Conservation (phyloP, 2,797 vertebrate species). For the Apogon hyalosoma region DNA sequence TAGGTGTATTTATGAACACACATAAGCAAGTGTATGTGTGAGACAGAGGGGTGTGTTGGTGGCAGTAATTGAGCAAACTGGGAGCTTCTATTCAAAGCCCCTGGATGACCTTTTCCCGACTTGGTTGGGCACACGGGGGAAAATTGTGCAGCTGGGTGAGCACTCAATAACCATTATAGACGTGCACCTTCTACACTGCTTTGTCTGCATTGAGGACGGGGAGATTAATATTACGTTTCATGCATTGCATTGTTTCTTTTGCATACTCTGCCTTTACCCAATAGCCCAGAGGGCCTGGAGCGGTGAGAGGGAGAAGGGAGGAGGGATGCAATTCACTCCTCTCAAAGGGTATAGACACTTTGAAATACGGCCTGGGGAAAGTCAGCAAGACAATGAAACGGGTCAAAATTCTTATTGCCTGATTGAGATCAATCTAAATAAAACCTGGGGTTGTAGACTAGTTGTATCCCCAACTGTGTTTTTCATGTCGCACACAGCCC, state of each 20-base stretch:
- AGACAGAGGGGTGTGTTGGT: constrained; percentile 17
- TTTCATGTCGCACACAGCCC: constrained; percentile 75
- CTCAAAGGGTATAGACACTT: constrained; percentile 77
- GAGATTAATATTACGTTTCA: constrained; percentile 86
- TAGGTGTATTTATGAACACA: neutral
- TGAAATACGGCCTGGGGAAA: constrained; percentile 81
- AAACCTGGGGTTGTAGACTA: constrained; percentile 76
- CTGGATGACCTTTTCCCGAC: constrained; percentile 75
- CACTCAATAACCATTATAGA: constrained; percentile 79
- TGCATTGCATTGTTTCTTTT: constrained; percentile 81
- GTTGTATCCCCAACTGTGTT: constrained; percentile 83
- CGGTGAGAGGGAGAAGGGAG: constrained; percentile 26
- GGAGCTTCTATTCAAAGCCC: constrained; percentile 68
- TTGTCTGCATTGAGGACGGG: constrained; percentile 76
- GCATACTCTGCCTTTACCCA: constrained; percentile 73
- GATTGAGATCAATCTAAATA: constrained; percentile 83
- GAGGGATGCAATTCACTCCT: constrained; percentile 64
- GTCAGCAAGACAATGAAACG: constrained; percentile 75
- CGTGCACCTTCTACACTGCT: constrained; percentile 73
- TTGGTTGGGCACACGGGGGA: constrained; percentile 67
- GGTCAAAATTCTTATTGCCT: constrained; percentile 81
- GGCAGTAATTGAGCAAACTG: constrained; percentile 74
- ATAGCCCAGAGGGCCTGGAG: constrained; percentile 64
- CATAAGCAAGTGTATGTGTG: constrained; percentile 22
- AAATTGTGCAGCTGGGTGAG: constrained; percentile 79